Base-by-base conservation (phyloP, 2,797 vertebrate genomes). In the Numenius phaeopus region DNA sequence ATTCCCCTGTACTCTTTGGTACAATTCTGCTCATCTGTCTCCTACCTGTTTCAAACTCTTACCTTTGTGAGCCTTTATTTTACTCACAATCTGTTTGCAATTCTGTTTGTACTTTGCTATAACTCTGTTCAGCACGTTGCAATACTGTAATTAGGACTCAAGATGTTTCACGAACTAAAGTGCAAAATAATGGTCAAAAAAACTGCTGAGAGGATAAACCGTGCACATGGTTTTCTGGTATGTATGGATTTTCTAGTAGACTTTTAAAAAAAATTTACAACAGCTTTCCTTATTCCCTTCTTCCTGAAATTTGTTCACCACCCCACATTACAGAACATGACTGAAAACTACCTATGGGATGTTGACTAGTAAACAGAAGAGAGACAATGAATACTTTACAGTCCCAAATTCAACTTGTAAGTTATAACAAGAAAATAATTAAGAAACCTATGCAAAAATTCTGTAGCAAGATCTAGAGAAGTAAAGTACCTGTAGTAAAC, bases 401-500 rank as follows among this genome's bases (percentile, higher is more conserved):
- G 46, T 54, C 84, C 11, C 19, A 65, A 89, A 90, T 76, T 69
- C 19, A 83, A 86, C 29, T 42, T 78, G 26, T 23, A 87, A 95
- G 50, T 79, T 87, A 1, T 23, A 94, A 81, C 23, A 90, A 34
- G 54, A 91, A 86, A 94, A 79, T 76, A 83, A 91, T 84, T 72
- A 76, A 80, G 81, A 90, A 97, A 69, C 7, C 20, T n/a, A 73
- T n/a, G 40, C 52, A 93, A 92, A 86, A 96, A 80, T 89, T 93
- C 66, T 65, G 22, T 42, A 80, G 86, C 47, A 83, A 87, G 76
- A 94, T 69, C 76, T 91, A 66, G 58, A 90, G 77, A 77, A 90
- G 77, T 87, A 54, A 93, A 95, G 86, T 54, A 96, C 73, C 91
- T 90, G 93, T n/a, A 84, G 55, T 40, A 87, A 87, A 92, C 70